These are phyloP conservation scores for Triplophysa tibetana DNA, from an alignment of 2,113 vertebrate species.

Conservation along the genomic window DNA sequence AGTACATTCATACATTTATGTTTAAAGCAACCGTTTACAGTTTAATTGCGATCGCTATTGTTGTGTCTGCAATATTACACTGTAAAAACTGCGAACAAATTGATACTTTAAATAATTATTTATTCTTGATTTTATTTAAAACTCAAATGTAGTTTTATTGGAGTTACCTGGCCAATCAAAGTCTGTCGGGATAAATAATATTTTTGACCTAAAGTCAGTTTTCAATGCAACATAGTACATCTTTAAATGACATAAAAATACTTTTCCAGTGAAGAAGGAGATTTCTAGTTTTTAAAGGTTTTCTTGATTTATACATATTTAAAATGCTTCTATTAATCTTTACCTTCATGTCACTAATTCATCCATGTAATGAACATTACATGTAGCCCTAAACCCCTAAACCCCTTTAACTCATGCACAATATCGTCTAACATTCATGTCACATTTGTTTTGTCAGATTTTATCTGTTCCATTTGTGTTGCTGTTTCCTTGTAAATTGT, in stretches of 20 bases:
- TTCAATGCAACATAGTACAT: too few relatives aligned
- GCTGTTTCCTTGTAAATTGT: constrained; percentile 26
- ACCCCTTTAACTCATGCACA: not conserved
- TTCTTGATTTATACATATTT: not conserved
- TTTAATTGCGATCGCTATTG: not conserved
- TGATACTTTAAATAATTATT: too few relatives aligned
- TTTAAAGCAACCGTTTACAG: not conserved
- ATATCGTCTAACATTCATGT: constrained; percentile 11
- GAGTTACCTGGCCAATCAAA: too few relatives aligned
- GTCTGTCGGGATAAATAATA: too few relatives aligned
- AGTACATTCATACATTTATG: not conserved
- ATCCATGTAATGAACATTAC: not conserved
- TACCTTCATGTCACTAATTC: not conserved
- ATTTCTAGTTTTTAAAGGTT: constrained; percentile 1
- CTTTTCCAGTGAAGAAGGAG: not conserved
- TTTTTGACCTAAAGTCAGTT: too few relatives aligned
- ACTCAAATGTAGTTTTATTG: too few relatives aligned
- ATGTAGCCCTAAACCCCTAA: not conserved
- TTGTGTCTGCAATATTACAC: not conserved
- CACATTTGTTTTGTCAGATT: constrained; percentile 22
- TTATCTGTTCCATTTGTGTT: constrained; percentile 3
- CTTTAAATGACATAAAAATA: too few relatives aligned
- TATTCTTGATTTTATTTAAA: too few relatives aligned
- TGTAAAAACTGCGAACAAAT: too few relatives aligned
- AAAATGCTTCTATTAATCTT: not conserved